Percentiles rank a stretch among this genome's conserved stretches.
Evolutionary conservation across 2,113 vertebrate genomes (phyloP).

Genomic region (Ardeotis arabs): DNA sequence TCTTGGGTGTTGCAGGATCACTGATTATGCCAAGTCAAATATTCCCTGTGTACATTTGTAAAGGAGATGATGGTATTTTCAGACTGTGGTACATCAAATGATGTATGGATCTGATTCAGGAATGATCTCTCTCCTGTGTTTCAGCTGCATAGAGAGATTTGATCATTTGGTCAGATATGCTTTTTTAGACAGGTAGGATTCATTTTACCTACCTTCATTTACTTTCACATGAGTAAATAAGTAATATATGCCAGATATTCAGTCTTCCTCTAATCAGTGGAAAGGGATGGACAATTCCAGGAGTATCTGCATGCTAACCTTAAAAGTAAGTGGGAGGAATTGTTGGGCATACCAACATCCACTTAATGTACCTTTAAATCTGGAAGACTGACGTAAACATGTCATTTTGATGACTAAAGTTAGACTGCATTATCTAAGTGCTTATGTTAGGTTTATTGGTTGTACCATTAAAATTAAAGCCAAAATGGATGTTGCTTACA

Average conservation of each 20-base stretch:
- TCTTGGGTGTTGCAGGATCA: neutral
- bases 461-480: neutral
- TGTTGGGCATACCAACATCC: neutral
- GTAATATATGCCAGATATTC: neutral
- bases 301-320: neutral
- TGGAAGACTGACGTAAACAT: neutral
- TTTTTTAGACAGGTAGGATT: neutral
- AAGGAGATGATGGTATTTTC: neutral
- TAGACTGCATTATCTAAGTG: neutral
- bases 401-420: neutral
- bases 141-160: neutral
- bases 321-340: neutral
- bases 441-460: neutral
- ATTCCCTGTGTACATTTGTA: neutral
- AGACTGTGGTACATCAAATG: neutral
- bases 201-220: neutral
- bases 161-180: neutral
- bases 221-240: neutral
- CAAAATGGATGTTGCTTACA: neutral
- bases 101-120: neutral
- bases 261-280: neutral
- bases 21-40: neutral
- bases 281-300: neutral
- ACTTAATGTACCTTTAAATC: neutral
- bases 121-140: neutral